Evolutionary conservation across 1,140 invertebrate genomes (phyloP), one percentile per base, ranked within the genome.

Genomic region (Drosophila tani): DNA sequence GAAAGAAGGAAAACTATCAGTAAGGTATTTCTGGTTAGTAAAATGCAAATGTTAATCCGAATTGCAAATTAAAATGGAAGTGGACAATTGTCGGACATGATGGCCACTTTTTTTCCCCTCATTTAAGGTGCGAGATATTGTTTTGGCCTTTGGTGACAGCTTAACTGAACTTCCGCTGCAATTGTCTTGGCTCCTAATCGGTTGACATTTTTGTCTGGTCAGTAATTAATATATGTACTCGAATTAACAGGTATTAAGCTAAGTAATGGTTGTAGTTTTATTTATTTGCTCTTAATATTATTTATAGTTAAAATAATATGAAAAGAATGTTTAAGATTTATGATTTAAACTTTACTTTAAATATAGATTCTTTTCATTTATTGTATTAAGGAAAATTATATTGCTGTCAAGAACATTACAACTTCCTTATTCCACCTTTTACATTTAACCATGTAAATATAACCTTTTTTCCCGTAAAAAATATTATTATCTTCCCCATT

Each of bases 81-180:
- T 71, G 50, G 60, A 60, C 70, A 82, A 66, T 79, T 85, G 82
- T 73, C 50, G 9, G 64, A 77, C 76, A 65, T 50, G 27, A 51
- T 69, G 59, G 15, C 24, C 35, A 29, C 46, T 45, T 46, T 53
- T 53, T 69, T 67, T 38, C n/a, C 47, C 46, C 67, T 70, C 32
- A 32, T 50, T 71, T 59, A 71, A 71, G 66, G 67, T 49, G 53
- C 35, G 45, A 59, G 38, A 59, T 15, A 73, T 73, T 59, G 38
- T 24, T 59, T 73, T 59, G 67, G 67, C 66, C 67, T 73, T 35
- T 35, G 45, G 12, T 1, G 66, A 59, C 65, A 63, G 21, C 12
- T 38, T 51, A 12, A 19, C 21, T 21, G 29, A 17, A 68, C 38
- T 78, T 78, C 75, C 75, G 75, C 53, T 63, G 35, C 43, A 63